Base-by-base conservation (phyloP, 2,888 invertebrate genomes). In the Exephanes ischioxanthus region DNA sequence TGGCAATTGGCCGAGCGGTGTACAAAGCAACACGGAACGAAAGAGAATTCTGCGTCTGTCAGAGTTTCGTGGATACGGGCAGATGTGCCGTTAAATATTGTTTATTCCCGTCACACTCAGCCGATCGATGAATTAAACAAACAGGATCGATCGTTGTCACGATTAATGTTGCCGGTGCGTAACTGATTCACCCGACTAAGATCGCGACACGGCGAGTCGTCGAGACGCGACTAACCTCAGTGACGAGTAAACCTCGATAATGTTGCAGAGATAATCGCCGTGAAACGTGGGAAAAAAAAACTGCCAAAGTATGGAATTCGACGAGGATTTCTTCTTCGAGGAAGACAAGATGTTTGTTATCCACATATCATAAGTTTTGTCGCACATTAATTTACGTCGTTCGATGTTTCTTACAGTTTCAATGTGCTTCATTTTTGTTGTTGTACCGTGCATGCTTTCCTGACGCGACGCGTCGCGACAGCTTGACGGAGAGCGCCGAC, bases 321-420 rank as follows among this genome's bases (percentile, higher is more conserved):
- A 94, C 71, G 94, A 94, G 72, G 94, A 94, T 84, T 94, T 94
- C 88, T 94, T 93, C 89, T 94, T 93, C 81, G 94, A 94, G 81
- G 94, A 94, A 83, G 94, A 94, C 87, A 94, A 94, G 91, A 94
- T 94, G 94, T 94, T 93, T 89, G 94, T 94, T 45, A 14, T 45
- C 92, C 86, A 26, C 48, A 70, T 22, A 41, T 61, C 66, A 37
- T 80, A 73, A 45, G 73, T 58, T 19, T 76, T 51, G 30, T 70
- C 9, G 11, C 55, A 45, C 53, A n/a, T 70, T 53, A 48, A 73
- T 67, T 33, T 33, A 66, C 30, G 14, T 76, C 71, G 70, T 86
- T 71, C 55, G 61, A 84, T 78, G 75, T 86, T 76, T 86, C 81
- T 82, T 82, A 83, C 80, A 80, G 80, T 86, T 68, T 87, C 77